Percentiles rank a stretch among this genome's conserved stretches.
Conservation (phyloP, 1,140 invertebrate genomes). For the Brachionus angularis region DNA sequence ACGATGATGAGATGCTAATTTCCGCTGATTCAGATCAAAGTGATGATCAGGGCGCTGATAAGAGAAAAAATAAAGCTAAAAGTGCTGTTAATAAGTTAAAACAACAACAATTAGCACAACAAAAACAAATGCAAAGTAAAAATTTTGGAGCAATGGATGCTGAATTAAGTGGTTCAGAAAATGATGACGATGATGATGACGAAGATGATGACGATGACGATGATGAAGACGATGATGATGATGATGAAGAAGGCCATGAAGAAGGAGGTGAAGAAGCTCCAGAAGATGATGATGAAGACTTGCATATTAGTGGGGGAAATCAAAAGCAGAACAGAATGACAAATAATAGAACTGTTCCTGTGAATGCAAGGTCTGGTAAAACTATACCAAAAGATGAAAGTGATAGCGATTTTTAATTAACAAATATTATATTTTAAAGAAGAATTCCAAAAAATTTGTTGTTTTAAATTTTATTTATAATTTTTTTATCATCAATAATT, state of each 20-base stretch:
- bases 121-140: constrained; percentile 5
- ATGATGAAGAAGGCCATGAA: constrained; percentile 42
- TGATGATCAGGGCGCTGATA: not conserved
- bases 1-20: constrained; percentile 42
- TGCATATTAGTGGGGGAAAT: not conserved
- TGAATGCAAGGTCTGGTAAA: not conserved
- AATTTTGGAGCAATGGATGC: constrained; percentile 27
- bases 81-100: not conserved
- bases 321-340: not conserved
- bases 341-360: not conserved
- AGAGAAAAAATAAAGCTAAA: not conserved
- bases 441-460: constrained; percentile 5
- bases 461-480: constrained; percentile 1
- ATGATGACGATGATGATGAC: constrained; percentile 44
- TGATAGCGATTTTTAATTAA: constrained; percentile 39
- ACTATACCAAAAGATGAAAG: constrained; percentile 9
- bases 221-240: constrained; percentile 41
- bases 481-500: not conserved
- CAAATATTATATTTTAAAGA: too few relatives aligned
- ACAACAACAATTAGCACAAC: constrained; percentile 18
- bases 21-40: constrained; percentile 34
- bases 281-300: constrained; percentile 36
- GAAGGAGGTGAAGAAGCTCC: not conserved
- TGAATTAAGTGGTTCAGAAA: constrained; percentile 1
- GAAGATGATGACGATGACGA: constrained; percentile 42